Percentiles rank a stretch among this genome's conserved stretches.
These are phyloP conservation scores for Tichodroma muraria DNA, from an alignment of 2,113 vertebrate genomes.

Conservation along the genomic window DNA sequence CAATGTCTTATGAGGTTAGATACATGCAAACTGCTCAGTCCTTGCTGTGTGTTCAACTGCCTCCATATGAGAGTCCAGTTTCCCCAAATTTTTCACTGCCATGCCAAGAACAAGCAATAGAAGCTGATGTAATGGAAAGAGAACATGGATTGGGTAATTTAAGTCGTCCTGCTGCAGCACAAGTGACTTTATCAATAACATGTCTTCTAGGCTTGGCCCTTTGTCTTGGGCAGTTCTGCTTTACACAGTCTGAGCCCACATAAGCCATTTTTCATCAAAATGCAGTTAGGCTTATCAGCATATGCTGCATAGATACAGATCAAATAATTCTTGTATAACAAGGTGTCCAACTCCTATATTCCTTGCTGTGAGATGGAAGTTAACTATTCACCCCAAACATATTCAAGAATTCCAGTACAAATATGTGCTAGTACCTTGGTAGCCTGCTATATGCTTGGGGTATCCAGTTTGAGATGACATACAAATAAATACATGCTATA, in stretches of 20 bases:
- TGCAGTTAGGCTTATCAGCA: neutral
- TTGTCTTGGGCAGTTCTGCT: neutral
- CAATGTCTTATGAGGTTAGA: neutral
- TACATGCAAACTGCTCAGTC: neutral
- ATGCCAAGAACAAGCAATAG: neutral
- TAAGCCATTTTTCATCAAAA: neutral
- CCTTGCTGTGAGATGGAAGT: neutral
- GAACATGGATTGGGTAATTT: neutral
- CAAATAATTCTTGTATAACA: neutral
- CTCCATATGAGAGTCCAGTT: neutral
- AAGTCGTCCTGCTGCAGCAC: neutral
- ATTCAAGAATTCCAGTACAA: neutral
- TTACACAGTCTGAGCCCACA: neutral
- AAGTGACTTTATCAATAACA: neutral
- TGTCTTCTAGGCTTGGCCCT: neutral
- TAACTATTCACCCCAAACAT: neutral
- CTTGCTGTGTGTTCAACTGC: neutral
- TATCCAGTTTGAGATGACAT: neutral
- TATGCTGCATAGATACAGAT: neutral
- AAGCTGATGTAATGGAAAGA: neutral
- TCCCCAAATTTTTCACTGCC: neutral
- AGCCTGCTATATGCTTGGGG: neutral
- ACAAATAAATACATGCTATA: neutral
- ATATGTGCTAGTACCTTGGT: neutral
- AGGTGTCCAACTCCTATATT: neutral